phyloP scores from a whole-genome alignment of 2,888 invertebrate species.

The Thera britannica region DNA sequence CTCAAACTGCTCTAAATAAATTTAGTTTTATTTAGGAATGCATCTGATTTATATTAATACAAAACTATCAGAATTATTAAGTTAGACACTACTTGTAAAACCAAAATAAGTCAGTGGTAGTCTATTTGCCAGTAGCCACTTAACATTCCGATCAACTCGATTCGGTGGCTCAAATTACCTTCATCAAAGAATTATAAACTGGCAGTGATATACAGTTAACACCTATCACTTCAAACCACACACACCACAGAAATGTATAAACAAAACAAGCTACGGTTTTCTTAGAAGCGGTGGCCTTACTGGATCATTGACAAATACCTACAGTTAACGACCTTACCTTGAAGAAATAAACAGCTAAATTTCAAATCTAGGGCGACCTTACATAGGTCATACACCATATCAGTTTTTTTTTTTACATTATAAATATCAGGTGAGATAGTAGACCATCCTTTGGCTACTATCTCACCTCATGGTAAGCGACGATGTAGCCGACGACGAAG shows the following conservation, averaged over 20 bases:
- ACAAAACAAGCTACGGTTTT: slow-evolving; percentile 1
- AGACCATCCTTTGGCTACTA: no score
- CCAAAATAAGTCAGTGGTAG: neutral
- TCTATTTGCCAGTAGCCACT: neutral
- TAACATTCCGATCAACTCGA: neutral
- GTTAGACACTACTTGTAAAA: neutral
- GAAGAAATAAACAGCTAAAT: no score
- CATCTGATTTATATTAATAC: slow-evolving; percentile 1
- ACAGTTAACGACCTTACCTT: neutral
- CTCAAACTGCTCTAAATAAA: slow-evolving; percentile 11
- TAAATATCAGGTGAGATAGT: no score
- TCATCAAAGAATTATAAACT: slow-evolving; percentile 1
- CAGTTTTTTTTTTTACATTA: no score
- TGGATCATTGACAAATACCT: neutral
- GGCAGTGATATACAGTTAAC: slow-evolving; percentile 1
- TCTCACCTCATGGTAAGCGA: no score
- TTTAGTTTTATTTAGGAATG: slow-evolving; percentile 19
- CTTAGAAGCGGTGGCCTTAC: neutral
- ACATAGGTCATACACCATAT: no score
- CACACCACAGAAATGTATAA: slow-evolving; percentile 5
- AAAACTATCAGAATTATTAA: neutral
- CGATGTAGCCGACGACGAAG: no score
- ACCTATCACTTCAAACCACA: slow-evolving; percentile 3
- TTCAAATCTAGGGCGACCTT: no score
- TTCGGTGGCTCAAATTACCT: neutral